Evolutionary conservation across 2,888 invertebrate species (phyloP).

Genomic region (Yponomeuta malinellus): DNA sequence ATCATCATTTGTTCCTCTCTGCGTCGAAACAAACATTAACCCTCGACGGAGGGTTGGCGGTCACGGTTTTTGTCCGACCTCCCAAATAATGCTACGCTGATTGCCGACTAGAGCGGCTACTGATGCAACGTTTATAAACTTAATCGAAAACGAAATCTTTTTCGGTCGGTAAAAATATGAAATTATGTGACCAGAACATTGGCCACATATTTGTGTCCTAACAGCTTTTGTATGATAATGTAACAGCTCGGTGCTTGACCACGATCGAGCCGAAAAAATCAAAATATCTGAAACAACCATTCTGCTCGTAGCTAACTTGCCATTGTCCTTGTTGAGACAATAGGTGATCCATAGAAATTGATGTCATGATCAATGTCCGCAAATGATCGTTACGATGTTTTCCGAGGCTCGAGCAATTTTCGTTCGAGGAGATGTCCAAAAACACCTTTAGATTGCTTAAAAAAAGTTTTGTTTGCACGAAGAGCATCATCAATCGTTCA

Average conservation of each 20-base stretch:
- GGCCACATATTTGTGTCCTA: neutral
- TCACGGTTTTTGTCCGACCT: slow-evolving; percentile 14
- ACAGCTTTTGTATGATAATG: slow-evolving; percentile 30
- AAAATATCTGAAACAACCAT: slow-evolving; percentile 18
- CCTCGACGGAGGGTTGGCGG: slow-evolving; percentile 4
- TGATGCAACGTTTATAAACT: slow-evolving; percentile 7
- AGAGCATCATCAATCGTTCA: neutral
- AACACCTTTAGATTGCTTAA: neutral
- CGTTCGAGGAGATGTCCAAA: neutral
- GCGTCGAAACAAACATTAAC: slow-evolving; percentile 8
- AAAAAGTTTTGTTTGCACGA: slow-evolving; percentile 20
- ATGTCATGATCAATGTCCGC: slow-evolving; percentile 43
- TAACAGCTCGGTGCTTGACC: slow-evolving; percentile 10
- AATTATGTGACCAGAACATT: slow-evolving; percentile 1
- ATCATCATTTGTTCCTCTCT: slow-evolving; percentile 56
- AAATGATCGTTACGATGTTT: slow-evolving; percentile 31
- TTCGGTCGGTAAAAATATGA: neutral
- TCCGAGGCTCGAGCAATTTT: slow-evolving; percentile 17
- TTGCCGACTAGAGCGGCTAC: neutral
- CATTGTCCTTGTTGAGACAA: slow-evolving; percentile 44
- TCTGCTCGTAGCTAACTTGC: slow-evolving; percentile 29
- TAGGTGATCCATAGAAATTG: slow-evolving; percentile 48
- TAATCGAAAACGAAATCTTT: neutral
- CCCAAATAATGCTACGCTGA: slow-evolving; percentile 8
- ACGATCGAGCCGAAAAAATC: slow-evolving; percentile 21